Base-by-base conservation (phyloP, 2,797 vertebrate species). In the Xenopus petersii region DNA sequence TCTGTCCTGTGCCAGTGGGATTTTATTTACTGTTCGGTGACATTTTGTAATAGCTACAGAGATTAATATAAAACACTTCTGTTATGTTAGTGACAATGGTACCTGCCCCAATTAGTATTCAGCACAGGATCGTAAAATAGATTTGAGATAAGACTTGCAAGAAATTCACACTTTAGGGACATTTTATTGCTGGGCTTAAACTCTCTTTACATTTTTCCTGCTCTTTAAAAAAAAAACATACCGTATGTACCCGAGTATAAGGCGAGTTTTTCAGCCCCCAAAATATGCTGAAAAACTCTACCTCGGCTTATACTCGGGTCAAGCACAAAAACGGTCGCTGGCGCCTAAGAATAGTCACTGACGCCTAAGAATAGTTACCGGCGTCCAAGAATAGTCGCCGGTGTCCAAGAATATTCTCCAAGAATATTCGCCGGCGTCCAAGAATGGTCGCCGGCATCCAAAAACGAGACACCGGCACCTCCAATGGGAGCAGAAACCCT, bases 71-170 rank as follows among this genome's bases (percentile, higher is more conserved):
- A 70, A 64, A 17, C 46, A 64, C 60, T 36, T 58, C 47, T 49
- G 21, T 64, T 46, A 26, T 61, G 47, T 70, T 60, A 66, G 47
- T 15, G 55, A 26, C 55, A 46, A 55, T 5, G 30, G 5, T 51
- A 70, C 71, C 71, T 26, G 30, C 51, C 54, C 67, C 67, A 79
- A 79, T 74, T 74, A 79, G 67, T 36, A 74, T 47, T 24, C 71
- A 55, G 21, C 33, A 54, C 64, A 55, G 59, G 54, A 73, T 73
- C 42, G 70, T 59, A 73, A 73, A 73, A 26, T 24, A 47, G 63
- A 69, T 56, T 46, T 58, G 64, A 70, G 66, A 24, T 48, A 36
- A 2, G 64, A 66, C 24, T 63, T 49, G 13, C 71, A 33, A 36
- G 36, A 12, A 33, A 73, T 69, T 12, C 64, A 58, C 66, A 46